Conservation (phyloP, 2,797 vertebrate genomes). For the Sparidentex hasta region DNA sequence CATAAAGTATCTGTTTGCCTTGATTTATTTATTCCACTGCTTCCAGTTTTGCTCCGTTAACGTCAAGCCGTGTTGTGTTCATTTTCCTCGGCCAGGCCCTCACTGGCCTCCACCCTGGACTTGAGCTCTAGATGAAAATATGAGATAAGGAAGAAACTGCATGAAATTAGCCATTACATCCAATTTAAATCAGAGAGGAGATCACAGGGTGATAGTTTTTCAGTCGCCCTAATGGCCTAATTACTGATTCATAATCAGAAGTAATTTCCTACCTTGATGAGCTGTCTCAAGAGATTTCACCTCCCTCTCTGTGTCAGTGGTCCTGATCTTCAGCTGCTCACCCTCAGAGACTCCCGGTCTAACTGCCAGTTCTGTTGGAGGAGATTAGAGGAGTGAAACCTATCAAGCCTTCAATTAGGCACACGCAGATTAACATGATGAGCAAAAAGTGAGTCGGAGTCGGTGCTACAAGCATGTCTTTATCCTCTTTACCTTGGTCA, state of each 20-base stretch:
- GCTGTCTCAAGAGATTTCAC: slow-evolving; percentile 23
- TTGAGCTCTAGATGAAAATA: slow-evolving; percentile 18
- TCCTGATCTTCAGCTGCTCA: slow-evolving; percentile 30
- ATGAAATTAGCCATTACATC: neutral
- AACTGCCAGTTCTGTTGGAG: neutral
- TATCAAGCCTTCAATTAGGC: neutral
- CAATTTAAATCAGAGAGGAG: neutral
- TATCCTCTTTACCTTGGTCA: slow-evolving; percentile 16
- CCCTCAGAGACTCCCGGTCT: slow-evolving; percentile 24
- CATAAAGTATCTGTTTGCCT: slow-evolving; percentile 3
- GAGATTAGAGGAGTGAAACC: neutral
- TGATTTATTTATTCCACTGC: slow-evolving; percentile 28
- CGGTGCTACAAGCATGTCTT: neutral
- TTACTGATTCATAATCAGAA: slow-evolving; percentile 6
- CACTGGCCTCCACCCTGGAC: slow-evolving; percentile 24
- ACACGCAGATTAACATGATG: neutral
- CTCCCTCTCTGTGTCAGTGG: slow-evolving; percentile 2
- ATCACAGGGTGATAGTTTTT: neutral
- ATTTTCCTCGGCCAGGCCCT: neutral
- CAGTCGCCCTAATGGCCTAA: neutral
- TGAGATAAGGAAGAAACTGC: neutral
- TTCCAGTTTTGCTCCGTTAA: slow-evolving; percentile 24
- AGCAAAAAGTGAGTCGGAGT: neutral
- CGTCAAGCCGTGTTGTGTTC: slow-evolving; percentile 11
- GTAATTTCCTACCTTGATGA: slow-evolving; percentile 25